Percentiles rank a stretch among this genome's conserved stretches.
phyloP scores from a whole-genome alignment of 1,140 invertebrate genomes.

The Adoxophyes honmai region DNA sequence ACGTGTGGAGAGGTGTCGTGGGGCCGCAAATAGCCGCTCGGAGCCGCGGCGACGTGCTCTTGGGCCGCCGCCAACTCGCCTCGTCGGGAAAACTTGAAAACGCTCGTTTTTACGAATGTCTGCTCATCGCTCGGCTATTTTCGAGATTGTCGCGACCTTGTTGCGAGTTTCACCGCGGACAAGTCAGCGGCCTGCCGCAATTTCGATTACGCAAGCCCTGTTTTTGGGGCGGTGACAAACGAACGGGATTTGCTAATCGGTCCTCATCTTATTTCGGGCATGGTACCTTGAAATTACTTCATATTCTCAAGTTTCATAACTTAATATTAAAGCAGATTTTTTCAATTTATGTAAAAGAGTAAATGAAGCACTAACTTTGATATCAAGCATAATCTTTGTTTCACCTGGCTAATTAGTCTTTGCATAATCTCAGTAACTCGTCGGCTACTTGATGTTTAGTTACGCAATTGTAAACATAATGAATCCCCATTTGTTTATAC shows the following conservation, averaged over 20 bases:
- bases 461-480: constrained; percentile 14
- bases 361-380: too few species aligned
- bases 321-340: too few species aligned
- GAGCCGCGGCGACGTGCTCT: constrained; percentile 43
- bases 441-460: constrained; percentile 4
- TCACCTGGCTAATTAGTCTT: too few species aligned
- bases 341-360: too few species aligned
- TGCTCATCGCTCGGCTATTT: constrained; percentile 65
- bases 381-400: too few species aligned
- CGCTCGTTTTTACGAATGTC: constrained; percentile 68
- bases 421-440: too few species aligned
- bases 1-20: constrained; percentile 60
- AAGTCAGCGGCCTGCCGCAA: constrained; percentile 46
- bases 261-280: constrained; percentile 21
- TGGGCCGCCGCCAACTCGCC: constrained; percentile 54
- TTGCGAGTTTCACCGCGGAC: constrained; percentile 37
- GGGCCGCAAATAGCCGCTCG: constrained; percentile 62
- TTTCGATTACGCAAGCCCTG: constrained; percentile 44
- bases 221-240: constrained; percentile 27
- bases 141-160: constrained; percentile 63
- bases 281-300: neutral
- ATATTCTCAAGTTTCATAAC: neutral
- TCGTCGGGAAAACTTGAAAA: constrained; percentile 60
- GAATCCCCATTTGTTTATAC: constrained; percentile 9
- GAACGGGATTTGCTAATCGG: constrained; percentile 16